phyloP scores from a whole-genome alignment of 2,113 vertebrate genomes.

The Pteronura brasiliensis region DNA sequence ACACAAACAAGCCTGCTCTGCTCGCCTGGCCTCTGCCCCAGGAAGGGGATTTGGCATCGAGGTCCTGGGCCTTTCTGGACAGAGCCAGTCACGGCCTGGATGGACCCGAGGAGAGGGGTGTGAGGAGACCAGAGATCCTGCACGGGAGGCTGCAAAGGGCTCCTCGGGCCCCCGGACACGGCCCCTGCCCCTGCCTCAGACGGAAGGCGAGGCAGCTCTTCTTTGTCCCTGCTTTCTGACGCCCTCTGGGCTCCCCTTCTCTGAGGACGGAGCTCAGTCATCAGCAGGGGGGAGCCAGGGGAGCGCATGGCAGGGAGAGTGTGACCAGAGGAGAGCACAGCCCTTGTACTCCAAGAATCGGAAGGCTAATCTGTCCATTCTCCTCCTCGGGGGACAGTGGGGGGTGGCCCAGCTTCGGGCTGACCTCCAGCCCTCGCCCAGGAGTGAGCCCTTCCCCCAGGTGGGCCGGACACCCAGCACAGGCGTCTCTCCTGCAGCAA shows the following conservation, averaged over 20 bases:
- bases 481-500: neutral
- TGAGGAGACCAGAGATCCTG: rapidly evolving
- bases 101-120: rapidly evolving
- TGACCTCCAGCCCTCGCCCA: neutral
- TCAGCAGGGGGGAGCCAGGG: neutral
- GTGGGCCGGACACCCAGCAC: too few relatives aligned
- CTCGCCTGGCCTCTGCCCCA: neutral
- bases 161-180: too few relatives aligned
- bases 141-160: rapidly evolving
- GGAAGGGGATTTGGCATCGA: neutral
- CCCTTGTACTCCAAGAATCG: neutral
- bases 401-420: neutral
- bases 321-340: neutral
- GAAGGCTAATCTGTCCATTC: neutral
- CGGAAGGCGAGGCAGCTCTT: neutral
- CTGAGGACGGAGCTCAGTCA: rapidly evolving
- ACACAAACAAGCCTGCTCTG: constrained; percentile 51
- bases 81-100: neutral
- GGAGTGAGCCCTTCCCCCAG: neutral
- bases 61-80: neutral
- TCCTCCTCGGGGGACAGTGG: neutral
- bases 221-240: neutral
- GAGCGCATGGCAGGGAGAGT: rapidly evolving
- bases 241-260: neutral
- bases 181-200: neutral